A percentile compares a stretch with the other conserved stretches of the same genome.
Conservation (phyloP, 2,888 invertebrate genomes). For the Pseudococcus longispinus region DNA sequence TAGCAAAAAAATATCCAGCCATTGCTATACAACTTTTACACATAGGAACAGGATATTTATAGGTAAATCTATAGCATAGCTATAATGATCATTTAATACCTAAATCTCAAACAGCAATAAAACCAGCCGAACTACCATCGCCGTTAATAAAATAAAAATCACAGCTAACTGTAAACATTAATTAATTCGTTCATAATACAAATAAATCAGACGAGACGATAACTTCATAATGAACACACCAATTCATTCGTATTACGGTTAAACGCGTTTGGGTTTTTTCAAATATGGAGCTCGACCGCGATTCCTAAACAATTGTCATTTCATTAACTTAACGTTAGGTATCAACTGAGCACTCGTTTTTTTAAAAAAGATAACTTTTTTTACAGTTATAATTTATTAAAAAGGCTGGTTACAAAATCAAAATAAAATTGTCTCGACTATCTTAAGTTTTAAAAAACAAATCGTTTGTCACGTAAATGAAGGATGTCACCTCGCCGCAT, state of each 20-base stretch:
- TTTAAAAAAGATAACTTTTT: conserved; percentile 11
- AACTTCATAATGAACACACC: conserved; percentile 33
- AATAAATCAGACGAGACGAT: conserved; percentile 28
- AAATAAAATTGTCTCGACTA: conserved; percentile 33
- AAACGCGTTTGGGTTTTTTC: neutral
- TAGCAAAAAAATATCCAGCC: conserved; percentile 28
- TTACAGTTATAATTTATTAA: conserved; percentile 32
- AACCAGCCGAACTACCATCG: conserved; percentile 12
- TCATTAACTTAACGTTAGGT: neutral
- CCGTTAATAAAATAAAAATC: conserved; percentile 17
- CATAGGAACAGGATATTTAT: conserved; percentile 35
- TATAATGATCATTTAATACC: conserved; percentile 1
- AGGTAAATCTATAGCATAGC: conserved; percentile 7
- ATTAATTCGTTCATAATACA: conserved; percentile 25
- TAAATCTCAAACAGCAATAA: neutral
- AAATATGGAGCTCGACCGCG: neutral
- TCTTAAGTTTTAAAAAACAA: conserved; percentile 9
- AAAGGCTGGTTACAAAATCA: conserved; percentile 24
- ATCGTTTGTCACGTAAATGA: neutral
- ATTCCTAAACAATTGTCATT: neutral
- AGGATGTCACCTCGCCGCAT: neutral
- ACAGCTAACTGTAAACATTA: conserved; percentile 21
- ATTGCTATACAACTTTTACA: conserved; percentile 26
- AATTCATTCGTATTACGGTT: neutral
- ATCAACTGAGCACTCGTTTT: conserved; percentile 2